phyloP scores from a whole-genome alignment of 2,113 vertebrate species.

The Falco punctatus region DNA sequence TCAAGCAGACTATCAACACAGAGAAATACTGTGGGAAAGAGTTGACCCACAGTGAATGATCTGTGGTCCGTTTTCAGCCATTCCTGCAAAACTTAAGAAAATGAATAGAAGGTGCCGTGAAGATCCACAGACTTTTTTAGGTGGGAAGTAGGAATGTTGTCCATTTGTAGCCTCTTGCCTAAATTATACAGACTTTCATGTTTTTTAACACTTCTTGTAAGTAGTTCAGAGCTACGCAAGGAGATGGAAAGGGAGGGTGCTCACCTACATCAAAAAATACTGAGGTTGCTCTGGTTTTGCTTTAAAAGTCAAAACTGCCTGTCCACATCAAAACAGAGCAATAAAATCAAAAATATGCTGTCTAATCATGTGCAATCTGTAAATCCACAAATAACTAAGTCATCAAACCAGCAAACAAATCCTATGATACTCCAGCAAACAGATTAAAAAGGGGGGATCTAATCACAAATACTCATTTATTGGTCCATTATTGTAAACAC shows the following conservation, averaged over 20 bases:
- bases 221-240: not conserved
- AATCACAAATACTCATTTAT: not conserved
- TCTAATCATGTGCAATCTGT: constrained; percentile 11
- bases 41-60: not conserved
- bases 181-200: not conserved
- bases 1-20: not conserved
- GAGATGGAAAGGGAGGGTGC: not conserved
- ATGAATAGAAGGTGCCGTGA: not conserved
- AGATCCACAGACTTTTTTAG: not conserved
- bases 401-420: constrained; percentile 36
- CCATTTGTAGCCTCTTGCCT: not conserved
- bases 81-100: not conserved
- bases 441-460: not conserved
- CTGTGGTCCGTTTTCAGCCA: not conserved
- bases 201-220: not conserved
- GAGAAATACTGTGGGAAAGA: not conserved
- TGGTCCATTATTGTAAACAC: not conserved
- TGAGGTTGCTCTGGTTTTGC: not conserved
- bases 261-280: not conserved
- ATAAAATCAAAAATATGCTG: not conserved
- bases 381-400: constrained; percentile 14
- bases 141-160: not conserved
- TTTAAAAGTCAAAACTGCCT: not conserved
- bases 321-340: not conserved
- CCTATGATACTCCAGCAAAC: not conserved